A percentile compares a stretch with the other conserved stretches of the same genome.
Conservation (phyloP, 2,888 invertebrate genomes). For the Sclerodermus sp. region DNA sequence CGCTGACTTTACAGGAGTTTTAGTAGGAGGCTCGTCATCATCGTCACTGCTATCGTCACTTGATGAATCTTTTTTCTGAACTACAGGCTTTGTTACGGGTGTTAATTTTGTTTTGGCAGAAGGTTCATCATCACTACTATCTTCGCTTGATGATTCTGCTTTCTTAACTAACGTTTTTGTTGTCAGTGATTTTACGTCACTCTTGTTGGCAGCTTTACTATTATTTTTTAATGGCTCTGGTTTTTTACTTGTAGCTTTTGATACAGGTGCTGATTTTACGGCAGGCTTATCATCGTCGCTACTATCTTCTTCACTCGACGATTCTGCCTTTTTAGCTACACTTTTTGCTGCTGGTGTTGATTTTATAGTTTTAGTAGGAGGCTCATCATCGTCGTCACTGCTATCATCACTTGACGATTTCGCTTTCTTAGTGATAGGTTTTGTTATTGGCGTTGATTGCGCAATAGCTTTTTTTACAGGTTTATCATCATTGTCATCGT, state of each 20-base stretch:
- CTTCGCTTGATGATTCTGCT: conserved; percentile 55
- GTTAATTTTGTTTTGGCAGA: conserved; percentile 13
- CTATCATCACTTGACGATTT: conserved; percentile 47
- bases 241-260: conserved; percentile 14
- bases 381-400: conserved; percentile 7
- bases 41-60: conserved; percentile 12
- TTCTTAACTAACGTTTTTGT: conserved; percentile 30
- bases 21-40: conserved; percentile 2
- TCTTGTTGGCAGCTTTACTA: background rate
- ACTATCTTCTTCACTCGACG: conserved; percentile 16
- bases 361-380: conserved; percentile 18
- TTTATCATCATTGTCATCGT: conserved; percentile 47
- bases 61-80: conserved; percentile 3
- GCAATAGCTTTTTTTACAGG: too few species aligned
- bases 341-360: conserved; percentile 18
- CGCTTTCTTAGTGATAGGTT: conserved; percentile 11
- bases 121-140: conserved; percentile 32
- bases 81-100: conserved; percentile 4
- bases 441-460: conserved; percentile 42
- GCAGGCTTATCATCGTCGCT: conserved; percentile 26
- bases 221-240: conserved; percentile 41
- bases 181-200: background rate
- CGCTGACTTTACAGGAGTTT: conserved; percentile 13
- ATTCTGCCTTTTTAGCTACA: conserved; percentile 22
- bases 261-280: conserved; percentile 11